These are phyloP conservation scores for Triplophysa dalaica DNA, from an alignment of 2,113 vertebrate genomes.

Conservation along the genomic window DNA sequence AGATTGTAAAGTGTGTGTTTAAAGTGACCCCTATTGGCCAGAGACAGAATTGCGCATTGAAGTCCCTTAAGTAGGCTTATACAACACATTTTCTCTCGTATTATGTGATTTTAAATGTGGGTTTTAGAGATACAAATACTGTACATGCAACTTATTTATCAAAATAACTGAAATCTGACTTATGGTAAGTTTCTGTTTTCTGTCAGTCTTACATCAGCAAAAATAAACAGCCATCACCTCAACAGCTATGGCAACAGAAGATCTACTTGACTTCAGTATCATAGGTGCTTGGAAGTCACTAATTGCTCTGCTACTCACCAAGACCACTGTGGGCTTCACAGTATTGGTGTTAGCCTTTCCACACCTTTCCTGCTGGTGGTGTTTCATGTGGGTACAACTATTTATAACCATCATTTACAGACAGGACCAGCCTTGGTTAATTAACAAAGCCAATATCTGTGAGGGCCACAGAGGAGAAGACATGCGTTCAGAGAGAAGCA, in stretches of 20 bases:
- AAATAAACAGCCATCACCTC: neutral
- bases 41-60: conserved; percentile 4
- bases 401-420: conserved; percentile 54
- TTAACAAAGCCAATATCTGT: conserved; percentile 41
- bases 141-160: too few relatives aligned
- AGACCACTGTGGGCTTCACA: conserved; percentile 24
- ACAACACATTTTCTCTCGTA: neutral
- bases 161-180: too few relatives aligned
- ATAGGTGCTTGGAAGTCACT: conserved; percentile 45
- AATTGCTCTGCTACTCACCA: conserved; percentile 56
- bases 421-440: conserved; percentile 39
- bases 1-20: conserved; percentile 1
- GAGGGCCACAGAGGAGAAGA: conserved; percentile 31
- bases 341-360: conserved; percentile 37
- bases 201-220: too few relatives aligned
- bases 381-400: conserved; percentile 51
- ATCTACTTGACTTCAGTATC: conserved; percentile 52
- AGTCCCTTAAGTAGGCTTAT: neutral
- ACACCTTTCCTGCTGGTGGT: conserved; percentile 39
- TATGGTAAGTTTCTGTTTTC: too few relatives aligned
- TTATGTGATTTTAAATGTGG: neutral
- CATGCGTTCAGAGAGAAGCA: conserved; percentile 12
- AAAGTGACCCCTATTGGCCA: conserved; percentile 44
- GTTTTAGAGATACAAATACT: too few relatives aligned
- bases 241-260: conserved; percentile 23